Base-by-base conservation (phyloP, 2,113 vertebrate genomes). In the Pholis gunnellus region DNA sequence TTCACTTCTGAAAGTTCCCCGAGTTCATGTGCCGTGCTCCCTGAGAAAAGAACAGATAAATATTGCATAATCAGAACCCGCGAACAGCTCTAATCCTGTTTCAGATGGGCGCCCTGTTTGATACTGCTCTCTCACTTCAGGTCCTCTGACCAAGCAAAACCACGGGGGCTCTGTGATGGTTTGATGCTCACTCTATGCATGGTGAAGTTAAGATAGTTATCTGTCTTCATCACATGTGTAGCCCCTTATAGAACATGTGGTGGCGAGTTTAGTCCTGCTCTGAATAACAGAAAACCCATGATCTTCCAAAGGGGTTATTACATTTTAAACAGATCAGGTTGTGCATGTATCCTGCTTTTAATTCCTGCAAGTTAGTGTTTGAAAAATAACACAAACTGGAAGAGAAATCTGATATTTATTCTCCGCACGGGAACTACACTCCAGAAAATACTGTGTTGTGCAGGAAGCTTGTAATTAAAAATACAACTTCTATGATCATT, bases 1-100 rank as follows among this genome's bases (percentile, higher is more conserved):
- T 81, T 77, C 80, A 79, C 90, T 85, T 89, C 79, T 83, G 83
- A 88, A 90, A 90, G 93, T 93, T 93, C 89, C 79, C 89, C 10
- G 63, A 87, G 92, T 91, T 94, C 89, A 89, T 89, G 88, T 76
- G 85, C 79, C 69, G 14, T 78, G 86, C 89, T 88, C 86, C 85
- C 52, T 8, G 86, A 86, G 84, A 88, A 84, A 74, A 18, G 56
- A 82, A 88, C 80, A 81, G 85, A 92, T 92, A 87, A 88, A 93
- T 92, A 89, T 93, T 93, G 78, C 88, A 84, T 90, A 91, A 91
- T 88, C 72, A 7, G 69, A 77, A 72, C 65, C 56, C 67, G 25
- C 61, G 15, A 72, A 80, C 78, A 64, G 78, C 85, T 82, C 78
- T 91, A 93, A 94, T 93, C 85, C 93, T 77, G 81, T 88, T 94